Conservation (phyloP, 1,140 invertebrate genomes). For the Halyomorpha halys region DNA sequence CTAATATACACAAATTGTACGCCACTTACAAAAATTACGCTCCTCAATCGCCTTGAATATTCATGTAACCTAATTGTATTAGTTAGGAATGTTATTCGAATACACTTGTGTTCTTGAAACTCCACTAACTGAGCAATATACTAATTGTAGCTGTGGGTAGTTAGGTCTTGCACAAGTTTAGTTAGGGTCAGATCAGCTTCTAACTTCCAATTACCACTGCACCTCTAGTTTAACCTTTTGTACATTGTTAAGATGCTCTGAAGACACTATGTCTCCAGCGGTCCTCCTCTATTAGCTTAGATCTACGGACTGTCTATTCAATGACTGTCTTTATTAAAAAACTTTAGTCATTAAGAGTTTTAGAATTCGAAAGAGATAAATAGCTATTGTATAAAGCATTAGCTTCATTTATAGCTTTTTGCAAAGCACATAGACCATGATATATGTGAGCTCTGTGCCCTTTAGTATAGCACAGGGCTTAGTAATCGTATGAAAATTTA, state of each 20-base stretch:
- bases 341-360: neutral
- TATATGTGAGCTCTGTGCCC: neutral
- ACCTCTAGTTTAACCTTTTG: neutral
- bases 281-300: neutral
- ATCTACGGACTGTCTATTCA: neutral
- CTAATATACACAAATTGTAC: too few relatives aligned
- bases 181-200: neutral
- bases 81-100: too few relatives aligned
- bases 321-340: neutral
- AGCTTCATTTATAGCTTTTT: neutral
- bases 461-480: too few relatives aligned
- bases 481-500: too few relatives aligned
- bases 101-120: too few relatives aligned
- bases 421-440: conserved; percentile 1
- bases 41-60: too few relatives aligned
- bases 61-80: too few relatives aligned
- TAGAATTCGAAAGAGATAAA: neutral
- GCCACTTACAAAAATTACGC: too few relatives aligned
- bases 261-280: neutral
- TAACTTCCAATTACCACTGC: neutral
- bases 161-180: too few relatives aligned
- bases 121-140: too few relatives aligned
- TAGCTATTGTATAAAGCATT: conserved; percentile 17
- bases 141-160: too few relatives aligned
- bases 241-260: neutral